Base-by-base conservation (phyloP, 2,797 vertebrate species). In the Arnoldichthys spilopterus region DNA sequence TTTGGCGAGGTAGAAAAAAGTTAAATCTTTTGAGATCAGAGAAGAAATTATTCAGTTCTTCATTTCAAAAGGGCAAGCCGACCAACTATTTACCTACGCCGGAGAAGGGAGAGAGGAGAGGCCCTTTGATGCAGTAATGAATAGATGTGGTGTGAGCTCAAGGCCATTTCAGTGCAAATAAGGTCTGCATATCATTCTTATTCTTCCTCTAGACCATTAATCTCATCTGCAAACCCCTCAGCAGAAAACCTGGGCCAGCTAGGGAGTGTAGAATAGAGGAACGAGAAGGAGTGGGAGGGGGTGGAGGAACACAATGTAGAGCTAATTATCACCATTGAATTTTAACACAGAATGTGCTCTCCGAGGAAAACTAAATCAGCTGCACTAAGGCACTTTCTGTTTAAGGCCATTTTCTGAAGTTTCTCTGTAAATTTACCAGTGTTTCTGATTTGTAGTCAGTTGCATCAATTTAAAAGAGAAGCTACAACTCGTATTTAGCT, bases 81-180 rank as follows among this genome's bases (percentile, higher is more conserved):
- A 54, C 67, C 76, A 81, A 74, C 78, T 85, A 81, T 89, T 87
- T 85, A 85, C 82, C 74, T 85, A 77, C 66, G 63, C 53, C 45
- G 67, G 76, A 63, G 56, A 47, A 81, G 75, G 88, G 84, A 90
- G 86, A 76, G 72, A 73, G 61, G 85, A 78, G 70, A 81, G 75
- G 40, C 67, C 69, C 78, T 87, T 82, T 85, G 84, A 88, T 85
- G 83, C 80, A 49, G 79, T 86, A 88, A 87, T 87, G 83, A 88
- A 93, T 92, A 91, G 91, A 93, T 92, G 90, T 88, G 85, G 89
- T 91, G 87, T 83, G 87, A 91, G 91, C 90, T 85, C 84, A 83
- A 87, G 88, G 89, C 87, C 80, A 86, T 88, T 85, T 85, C 63
- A 28, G 49, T 81, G 79, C 87, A 86, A 88, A 81, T 80, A 88